Base-by-base conservation (phyloP, 2,888 invertebrate species). In the Phalera bucephala region DNA sequence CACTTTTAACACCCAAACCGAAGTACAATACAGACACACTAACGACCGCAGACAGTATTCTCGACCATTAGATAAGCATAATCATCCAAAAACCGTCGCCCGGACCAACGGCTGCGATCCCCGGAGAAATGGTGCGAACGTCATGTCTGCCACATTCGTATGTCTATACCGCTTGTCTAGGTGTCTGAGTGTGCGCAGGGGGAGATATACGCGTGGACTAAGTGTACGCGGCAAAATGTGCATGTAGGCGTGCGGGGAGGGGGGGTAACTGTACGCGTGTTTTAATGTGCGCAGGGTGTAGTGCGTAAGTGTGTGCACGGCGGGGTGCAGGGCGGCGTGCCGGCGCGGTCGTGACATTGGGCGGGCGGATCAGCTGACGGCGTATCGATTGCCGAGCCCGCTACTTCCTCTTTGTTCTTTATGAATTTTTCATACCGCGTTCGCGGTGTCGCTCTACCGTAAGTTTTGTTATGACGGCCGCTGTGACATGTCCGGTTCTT, bases 341-440 rank as follows among this genome's bases (percentile, higher is more conserved):
- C 54, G 49, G 40, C 63, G 67, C 66, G 83, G 64, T 81, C 87
- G 72, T 88, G 88, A 89, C 88, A 89, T 89, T 87, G 87, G 85
- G 78, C 72, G 84, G 81, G 74, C 68, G 76, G 76, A 88, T 80
- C 88, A 87, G 87, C 87, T 87, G 87, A 81, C 71, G 62, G 45
- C 55, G 55, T 80, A 87, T 87, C 88, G 87, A 88, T 89, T 80
- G 65, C 59, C 48, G 39, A 34, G 40, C 52, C 35, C 54, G 54
- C 46, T 64, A 80, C 80, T 84, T 85, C 83, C 83, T 82, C 72
- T 62, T 81, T 74, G 71, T 72, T 69, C 78, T 68, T 72, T 77
- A 84, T 85, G 82, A 85, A 83, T 85, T 75, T 84, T 86, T 82
- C 81, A 86, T 81, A 54, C 46, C 56, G 40, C 44, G 51, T 50